Percentiles rank a stretch among this genome's conserved stretches.
These are phyloP conservation scores for Harpagoxenus sublaevis DNA, from an alignment of 2,888 invertebrate species.

Conservation along the genomic window DNA sequence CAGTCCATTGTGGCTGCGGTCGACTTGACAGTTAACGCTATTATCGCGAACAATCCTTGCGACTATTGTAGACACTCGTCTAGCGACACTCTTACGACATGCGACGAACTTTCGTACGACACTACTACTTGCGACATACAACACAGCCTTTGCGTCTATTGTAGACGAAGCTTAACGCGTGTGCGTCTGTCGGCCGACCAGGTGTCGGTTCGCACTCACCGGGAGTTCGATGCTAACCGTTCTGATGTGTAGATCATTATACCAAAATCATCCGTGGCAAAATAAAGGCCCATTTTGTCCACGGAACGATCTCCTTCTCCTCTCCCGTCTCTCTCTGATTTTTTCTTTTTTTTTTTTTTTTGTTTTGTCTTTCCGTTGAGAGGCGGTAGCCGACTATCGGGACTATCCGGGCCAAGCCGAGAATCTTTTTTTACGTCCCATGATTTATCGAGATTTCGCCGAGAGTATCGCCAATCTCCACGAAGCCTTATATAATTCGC, in stretches of 20 bases:
- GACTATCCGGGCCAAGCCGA: not conserved
- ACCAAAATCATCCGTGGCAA: conserved; percentile 54
- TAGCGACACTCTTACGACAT: too few species aligned
- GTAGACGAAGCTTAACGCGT: too few species aligned
- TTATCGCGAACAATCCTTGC: too few species aligned
- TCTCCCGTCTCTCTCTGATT: not conserved
- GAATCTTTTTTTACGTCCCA: conserved; percentile 7
- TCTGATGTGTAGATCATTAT: conserved; percentile 57
- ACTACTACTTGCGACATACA: too few species aligned
- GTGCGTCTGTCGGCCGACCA: conserved; percentile 64
- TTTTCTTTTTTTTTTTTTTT: not conserved
- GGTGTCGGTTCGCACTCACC: conserved; percentile 71
- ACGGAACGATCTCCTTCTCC: conserved; percentile 26
- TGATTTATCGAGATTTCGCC: conserved; percentile 41
- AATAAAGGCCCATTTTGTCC: conserved; percentile 43
- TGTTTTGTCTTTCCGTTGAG: not conserved
- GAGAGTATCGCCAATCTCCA: conserved; percentile 26
- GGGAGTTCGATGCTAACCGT: conserved; percentile 65
- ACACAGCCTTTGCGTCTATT: too few species aligned
- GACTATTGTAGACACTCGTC: too few species aligned
- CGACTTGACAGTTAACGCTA: too few species aligned
- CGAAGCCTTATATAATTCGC: conserved; percentile 31
- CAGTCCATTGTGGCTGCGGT: too few species aligned
- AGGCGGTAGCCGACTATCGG: conserved; percentile 16
- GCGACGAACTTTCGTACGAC: too few species aligned